Conservation (phyloP, 1,140 invertebrate species). For the Pseudoatta argentina region DNA sequence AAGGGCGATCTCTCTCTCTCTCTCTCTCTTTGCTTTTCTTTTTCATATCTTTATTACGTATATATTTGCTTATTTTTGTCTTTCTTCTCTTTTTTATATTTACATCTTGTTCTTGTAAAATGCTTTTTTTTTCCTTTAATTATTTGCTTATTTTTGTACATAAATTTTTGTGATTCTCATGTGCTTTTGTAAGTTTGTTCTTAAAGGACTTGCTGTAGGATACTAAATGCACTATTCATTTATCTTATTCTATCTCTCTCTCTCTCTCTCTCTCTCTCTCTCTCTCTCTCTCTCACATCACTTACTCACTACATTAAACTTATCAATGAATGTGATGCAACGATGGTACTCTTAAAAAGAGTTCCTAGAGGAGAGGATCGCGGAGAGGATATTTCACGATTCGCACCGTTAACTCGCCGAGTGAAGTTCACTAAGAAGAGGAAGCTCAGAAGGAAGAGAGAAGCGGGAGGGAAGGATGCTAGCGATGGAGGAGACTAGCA, state of each 20-base stretch:
- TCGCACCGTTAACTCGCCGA: conserved; percentile 37
- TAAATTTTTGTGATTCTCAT: no score
- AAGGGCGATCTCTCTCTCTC: no score
- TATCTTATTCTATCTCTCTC: conserved; percentile 13
- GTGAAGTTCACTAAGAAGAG: conserved; percentile 31
- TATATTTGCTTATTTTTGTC: no score
- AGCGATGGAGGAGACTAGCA: conserved; percentile 65
- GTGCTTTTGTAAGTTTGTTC: no score
- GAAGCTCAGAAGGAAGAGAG: neutral
- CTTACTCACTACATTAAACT: neutral
- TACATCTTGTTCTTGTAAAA: no score
- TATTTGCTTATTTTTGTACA: no score
- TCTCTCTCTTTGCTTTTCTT: no score
- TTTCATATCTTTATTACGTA: no score
- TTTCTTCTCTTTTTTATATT: no score
- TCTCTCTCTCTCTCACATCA: conserved; percentile 7
- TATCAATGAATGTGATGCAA: conserved; percentile 39
- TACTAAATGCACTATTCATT: neutral
- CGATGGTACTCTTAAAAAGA: conserved; percentile 26
- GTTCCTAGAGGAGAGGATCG: neutral
- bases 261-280: conserved; percentile 14
- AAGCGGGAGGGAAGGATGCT: neutral
- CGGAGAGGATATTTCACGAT: conserved; percentile 21
- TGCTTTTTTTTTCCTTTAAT: no score
- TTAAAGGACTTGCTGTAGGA: no score